Conservation (phyloP, 2,113 vertebrate genomes). For the Leptobrachium ailaonicum region DNA sequence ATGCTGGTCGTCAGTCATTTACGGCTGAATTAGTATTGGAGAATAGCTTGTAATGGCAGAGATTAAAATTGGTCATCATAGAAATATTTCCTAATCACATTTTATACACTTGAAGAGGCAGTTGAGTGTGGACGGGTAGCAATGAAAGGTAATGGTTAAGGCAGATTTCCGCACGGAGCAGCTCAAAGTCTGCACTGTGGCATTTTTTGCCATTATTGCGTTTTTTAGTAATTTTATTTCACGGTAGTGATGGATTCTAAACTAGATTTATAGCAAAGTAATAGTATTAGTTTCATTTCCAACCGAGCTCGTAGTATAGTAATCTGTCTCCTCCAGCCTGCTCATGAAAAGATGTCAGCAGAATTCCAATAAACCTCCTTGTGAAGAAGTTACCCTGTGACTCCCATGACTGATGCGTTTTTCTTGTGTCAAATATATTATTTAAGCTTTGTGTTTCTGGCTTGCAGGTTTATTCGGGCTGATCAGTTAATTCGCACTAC, state of each 20-base stretch:
- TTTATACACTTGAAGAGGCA: too few relatives aligned
- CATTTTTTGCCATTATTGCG: background rate
- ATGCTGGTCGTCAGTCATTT: too few relatives aligned
- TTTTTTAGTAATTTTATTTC: constrained; percentile 18
- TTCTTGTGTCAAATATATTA: too few relatives aligned
- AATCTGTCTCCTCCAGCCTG: too few relatives aligned
- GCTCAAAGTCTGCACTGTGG: background rate
- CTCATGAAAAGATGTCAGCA: too few relatives aligned
- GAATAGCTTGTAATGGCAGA: too few relatives aligned
- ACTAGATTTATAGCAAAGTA: constrained; percentile 26
- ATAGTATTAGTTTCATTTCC: constrained; percentile 30
- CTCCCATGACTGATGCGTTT: too few relatives aligned
- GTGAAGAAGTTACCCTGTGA: too few relatives aligned
- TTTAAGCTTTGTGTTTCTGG: background rate
- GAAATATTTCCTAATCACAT: too few relatives aligned
- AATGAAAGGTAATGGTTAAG: constrained; percentile 8
- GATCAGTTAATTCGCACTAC: constrained; percentile 75
- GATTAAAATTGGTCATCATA: too few relatives aligned
- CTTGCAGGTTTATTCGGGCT: constrained; percentile 76
- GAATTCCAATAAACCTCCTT: too few relatives aligned
- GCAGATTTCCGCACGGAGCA: background rate
- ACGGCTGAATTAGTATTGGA: too few relatives aligned
- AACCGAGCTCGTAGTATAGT: background rate
- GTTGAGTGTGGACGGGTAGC: background rate
- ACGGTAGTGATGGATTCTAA: constrained; percentile 15